phyloP scores from a whole-genome alignment of 2,888 invertebrate genomes.

The Stratiomys singularior region DNA sequence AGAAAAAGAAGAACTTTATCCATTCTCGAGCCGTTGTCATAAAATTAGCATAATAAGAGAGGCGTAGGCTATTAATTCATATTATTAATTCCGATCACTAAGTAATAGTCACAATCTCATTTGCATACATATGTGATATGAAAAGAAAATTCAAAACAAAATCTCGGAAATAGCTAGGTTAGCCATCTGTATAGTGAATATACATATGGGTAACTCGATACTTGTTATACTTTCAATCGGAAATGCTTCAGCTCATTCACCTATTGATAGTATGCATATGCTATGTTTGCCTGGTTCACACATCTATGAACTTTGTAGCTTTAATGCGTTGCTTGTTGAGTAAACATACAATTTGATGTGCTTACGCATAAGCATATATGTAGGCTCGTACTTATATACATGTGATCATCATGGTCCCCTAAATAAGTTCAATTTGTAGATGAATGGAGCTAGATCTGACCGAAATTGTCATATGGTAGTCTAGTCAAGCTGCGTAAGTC shows the following conservation, averaged over 20 bases:
- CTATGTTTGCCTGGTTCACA: neutral
- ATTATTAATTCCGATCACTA: neutral
- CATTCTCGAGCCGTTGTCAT: neutral
- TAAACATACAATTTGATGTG: no score
- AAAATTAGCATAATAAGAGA: conserved; percentile 1
- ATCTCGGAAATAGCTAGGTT: neutral
- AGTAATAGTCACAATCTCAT: neutral
- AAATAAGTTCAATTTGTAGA: neutral
- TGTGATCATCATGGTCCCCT: neutral
- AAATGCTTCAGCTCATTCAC: conserved; percentile 5
- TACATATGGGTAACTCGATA: no score
- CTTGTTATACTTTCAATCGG: neutral
- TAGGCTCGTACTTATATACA: no score
- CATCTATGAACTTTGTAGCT: no score
- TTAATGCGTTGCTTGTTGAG: no score
- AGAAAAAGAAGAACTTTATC: no score
- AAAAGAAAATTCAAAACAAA: conserved; percentile 6
- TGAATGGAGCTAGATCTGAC: neutral
- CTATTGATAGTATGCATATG: neutral
- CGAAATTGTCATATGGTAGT: conserved; percentile 23
- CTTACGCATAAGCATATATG: no score
- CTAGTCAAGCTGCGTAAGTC: conserved; percentile 24
- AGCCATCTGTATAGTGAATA: neutral
- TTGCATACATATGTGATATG: neutral
- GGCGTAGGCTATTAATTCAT: neutral